Evolutionary conservation across 2,113 vertebrate genomes (phyloP).

Genomic region (Xiphophorus couchianus): DNA sequence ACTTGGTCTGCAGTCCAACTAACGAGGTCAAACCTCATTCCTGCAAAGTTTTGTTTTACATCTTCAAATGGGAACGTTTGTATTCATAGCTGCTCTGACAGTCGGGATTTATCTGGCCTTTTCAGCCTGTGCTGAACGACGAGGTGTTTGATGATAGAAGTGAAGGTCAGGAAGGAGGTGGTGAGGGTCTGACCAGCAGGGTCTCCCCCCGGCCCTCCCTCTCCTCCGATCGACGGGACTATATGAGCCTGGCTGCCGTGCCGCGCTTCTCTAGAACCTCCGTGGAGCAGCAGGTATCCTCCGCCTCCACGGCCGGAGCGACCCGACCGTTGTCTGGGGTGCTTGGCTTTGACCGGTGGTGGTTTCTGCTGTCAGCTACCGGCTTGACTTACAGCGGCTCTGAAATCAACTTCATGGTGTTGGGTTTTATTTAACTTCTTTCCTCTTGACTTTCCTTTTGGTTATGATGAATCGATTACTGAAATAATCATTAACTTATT

Average conservation of each 20-base stretch:
- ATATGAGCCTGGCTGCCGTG: slow-evolving; percentile 81
- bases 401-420: slow-evolving; percentile 41
- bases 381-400: not conserved
- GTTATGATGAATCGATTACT: no score
- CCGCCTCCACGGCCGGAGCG: slow-evolving; percentile 32
- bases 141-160: slow-evolving; percentile 79
- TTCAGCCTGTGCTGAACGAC: slow-evolving; percentile 76
- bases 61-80: not conserved
- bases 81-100: not conserved
- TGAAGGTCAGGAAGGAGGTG: slow-evolving; percentile 57
- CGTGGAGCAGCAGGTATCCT: slow-evolving; percentile 78
- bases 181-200: slow-evolving; percentile 12
- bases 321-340: not conserved
- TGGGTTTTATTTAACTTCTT: slow-evolving; percentile 33
- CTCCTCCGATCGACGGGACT: slow-evolving; percentile 73
- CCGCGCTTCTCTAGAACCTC: slow-evolving; percentile 77
- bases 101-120: slow-evolving; percentile 62
- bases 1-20: not conserved
- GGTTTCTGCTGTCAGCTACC: slow-evolving; percentile 31
- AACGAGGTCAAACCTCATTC: not conserved
- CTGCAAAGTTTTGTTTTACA: not conserved
- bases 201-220: slow-evolving; percentile 57
- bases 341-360: slow-evolving; percentile 41
- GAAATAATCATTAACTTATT: no score
- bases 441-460: slow-evolving; percentile 2